These are phyloP conservation scores for Acanthochromis polyacanthus DNA, from an alignment of 2,113 vertebrate genomes.

Conservation along the genomic window DNA sequence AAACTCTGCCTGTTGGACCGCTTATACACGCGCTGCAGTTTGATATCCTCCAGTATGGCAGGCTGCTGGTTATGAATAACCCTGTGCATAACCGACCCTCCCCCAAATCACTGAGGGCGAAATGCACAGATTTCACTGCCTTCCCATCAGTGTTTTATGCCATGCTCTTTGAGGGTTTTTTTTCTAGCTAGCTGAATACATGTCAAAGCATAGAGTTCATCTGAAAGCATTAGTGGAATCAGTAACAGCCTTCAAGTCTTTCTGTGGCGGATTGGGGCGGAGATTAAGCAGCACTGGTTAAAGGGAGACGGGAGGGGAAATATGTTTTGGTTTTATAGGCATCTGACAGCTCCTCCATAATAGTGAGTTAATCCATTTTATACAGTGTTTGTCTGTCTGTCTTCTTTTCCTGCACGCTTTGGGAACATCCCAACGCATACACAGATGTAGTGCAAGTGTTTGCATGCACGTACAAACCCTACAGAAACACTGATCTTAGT, in stretches of 20 bases:
- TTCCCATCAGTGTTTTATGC: conserved; percentile 46
- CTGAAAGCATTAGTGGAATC: conserved; percentile 74
- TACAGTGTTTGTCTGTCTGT: conserved; percentile 56
- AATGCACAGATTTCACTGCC: conserved; percentile 39
- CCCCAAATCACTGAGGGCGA: conserved; percentile 39
- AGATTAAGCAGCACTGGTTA: conserved; percentile 76
- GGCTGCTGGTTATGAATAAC: conserved; percentile 71
- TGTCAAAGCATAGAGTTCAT: conserved; percentile 66
- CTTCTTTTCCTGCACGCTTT: conserved; percentile 43
- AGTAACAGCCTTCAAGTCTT: conserved; percentile 73
- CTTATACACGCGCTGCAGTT: conserved; percentile 59
- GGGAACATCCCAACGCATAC: conserved; percentile 52
- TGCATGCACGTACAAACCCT: neutral
- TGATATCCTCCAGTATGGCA: conserved; percentile 64
- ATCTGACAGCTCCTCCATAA: conserved; percentile 76
- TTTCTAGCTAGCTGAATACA: conserved; percentile 53
- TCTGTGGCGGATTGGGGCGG: conserved; percentile 70
- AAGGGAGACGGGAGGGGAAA: conserved; percentile 68
- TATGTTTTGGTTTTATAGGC: conserved; percentile 75
- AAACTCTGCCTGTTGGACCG: conserved; percentile 56
- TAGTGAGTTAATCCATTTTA: conserved; percentile 77
- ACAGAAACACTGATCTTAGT: neutral
- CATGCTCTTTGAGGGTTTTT: conserved; percentile 29
- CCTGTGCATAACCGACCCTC: conserved; percentile 42
- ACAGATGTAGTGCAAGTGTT: neutral